These are phyloP conservation scores for Chaetorhynchus papuensis DNA, from an alignment of 2,113 vertebrate species.

Conservation along the genomic window DNA sequence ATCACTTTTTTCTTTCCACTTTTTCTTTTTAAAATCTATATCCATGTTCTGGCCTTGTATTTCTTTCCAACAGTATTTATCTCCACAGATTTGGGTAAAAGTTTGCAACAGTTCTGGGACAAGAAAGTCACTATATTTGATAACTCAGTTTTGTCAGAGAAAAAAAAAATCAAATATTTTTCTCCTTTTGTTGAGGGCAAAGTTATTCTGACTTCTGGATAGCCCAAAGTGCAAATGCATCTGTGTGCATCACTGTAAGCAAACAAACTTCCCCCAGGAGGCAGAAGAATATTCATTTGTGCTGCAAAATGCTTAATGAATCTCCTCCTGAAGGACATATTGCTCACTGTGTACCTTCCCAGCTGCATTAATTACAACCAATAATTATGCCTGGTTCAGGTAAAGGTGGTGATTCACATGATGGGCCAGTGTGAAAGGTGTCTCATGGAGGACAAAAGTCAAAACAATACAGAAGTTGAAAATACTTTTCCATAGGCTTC, in stretches of 20 bases:
- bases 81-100: not conserved
- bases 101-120: not conserved
- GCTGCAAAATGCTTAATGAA: not conserved
- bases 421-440: not conserved
- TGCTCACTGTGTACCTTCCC: not conserved
- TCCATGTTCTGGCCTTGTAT: not conserved
- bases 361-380: not conserved
- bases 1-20: not conserved
- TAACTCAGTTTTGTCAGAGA: not conserved
- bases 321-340: not conserved
- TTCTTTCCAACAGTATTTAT: not conserved
- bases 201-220: not conserved
- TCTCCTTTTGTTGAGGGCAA: not conserved
- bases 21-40: too few relatives aligned
- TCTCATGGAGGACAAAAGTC: not conserved
- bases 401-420: not conserved
- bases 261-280: not conserved
- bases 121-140: not conserved
- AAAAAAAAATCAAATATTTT: not conserved
- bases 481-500: not conserved
- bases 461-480: not conserved
- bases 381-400: not conserved
- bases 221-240: not conserved
- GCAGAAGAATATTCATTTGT: not conserved
- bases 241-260: not conserved